Base-by-base conservation (phyloP, 2,113 vertebrate genomes). In the Onychorhynchus coronatus region DNA sequence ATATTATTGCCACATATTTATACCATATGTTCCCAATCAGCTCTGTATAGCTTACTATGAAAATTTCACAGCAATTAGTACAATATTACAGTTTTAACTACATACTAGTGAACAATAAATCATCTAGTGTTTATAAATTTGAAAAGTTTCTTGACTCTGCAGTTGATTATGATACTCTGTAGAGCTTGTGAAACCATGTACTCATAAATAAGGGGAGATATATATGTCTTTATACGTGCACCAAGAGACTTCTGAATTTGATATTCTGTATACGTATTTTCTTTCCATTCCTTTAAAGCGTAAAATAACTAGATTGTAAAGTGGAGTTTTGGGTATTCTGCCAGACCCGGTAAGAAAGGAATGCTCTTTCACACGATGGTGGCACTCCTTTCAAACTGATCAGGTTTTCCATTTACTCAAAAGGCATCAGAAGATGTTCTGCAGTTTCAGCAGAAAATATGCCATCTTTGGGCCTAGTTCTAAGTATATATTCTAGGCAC, bases 71-170 rank as follows among this genome's bases (percentile, higher is more conserved):
- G 37, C 21, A 82, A 85, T 88, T 62, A 91, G 59, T 49, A 31
- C 49, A 86, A 27, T 53, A 74, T 30, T 59, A 31, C 5, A 46
- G 21, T 41, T 95, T 91, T 28, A 92, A 85, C 85, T 95, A 84
- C 93, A 63, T 88, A 82, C 37, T 65, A 37, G 13, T 46, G 30
- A 88, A 56, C 5, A 90, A 82, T 76, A 80, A 53, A 72, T 85
- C 42, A 71, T 89, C 46, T 89, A 28, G 8, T 94, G 63, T n/a
- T 90, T 91, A 78, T 83, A 91, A 59, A 86, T 92, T 93, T 70
- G 68, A 90, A 93, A 77, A 67, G 5, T 95, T 95, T 82, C 49
- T 91, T 39, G 19, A 79, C 56, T 72, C 52, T 93, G 44, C 22
- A 86, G 56, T 59, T 58, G 27, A 66, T 90, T 89, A 62, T 59